phyloP scores from a whole-genome alignment of 2,113 vertebrate species.

The Synchiropus splendidus region DNA sequence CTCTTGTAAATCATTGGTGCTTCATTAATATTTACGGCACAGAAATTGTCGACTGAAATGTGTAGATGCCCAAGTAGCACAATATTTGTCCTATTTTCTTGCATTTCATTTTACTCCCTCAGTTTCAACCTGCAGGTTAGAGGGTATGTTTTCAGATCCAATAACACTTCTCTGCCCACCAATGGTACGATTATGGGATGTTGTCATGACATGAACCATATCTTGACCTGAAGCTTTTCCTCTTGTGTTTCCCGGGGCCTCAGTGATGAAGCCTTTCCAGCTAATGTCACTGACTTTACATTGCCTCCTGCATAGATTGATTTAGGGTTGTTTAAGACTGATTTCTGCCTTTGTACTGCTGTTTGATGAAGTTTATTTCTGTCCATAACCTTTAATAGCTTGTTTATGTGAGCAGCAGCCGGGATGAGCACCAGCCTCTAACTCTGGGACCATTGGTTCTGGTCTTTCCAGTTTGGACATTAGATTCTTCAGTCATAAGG shows the following conservation, averaged over 20 bases:
- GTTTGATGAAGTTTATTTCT: no score
- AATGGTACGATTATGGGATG: conserved; percentile 27
- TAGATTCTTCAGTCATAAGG: no score
- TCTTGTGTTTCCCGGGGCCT: conserved; percentile 21
- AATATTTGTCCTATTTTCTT: background rate
- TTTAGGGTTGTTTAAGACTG: background rate
- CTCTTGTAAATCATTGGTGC: no score
- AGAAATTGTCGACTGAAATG: no score
- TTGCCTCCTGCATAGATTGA: no score
- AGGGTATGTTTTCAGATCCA: conserved; percentile 44
- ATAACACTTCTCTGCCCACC: conserved; percentile 46
- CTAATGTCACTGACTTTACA: conserved; percentile 7
- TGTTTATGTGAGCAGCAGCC: no score
- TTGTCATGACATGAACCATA: background rate
- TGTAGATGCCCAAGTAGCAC: no score
- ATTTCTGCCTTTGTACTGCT: background rate
- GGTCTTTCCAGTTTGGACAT: no score
- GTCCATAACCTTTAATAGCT: no score
- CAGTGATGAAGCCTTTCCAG: background rate
- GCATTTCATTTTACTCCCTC: background rate
- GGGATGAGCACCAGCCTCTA: no score
- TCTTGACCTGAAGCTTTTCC: background rate
- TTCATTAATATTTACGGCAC: no score
- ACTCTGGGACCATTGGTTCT: no score
- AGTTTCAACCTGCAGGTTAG: conserved; percentile 51